These are phyloP conservation scores for Lordiphosa mommai DNA, from an alignment of 1,140 invertebrate genomes.

Conservation along the genomic window DNA sequence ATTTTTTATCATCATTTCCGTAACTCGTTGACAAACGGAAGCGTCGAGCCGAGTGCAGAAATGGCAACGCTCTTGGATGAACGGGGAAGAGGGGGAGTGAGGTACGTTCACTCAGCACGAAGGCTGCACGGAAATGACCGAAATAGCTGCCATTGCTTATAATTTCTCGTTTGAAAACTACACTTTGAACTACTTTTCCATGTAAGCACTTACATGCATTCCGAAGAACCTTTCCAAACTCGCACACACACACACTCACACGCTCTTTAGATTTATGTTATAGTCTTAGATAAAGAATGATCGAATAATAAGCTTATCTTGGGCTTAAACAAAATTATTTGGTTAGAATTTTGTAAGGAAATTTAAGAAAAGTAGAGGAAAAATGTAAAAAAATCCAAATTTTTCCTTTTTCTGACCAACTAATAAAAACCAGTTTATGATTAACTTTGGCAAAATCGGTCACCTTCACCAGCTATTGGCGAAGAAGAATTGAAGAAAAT, in stretches of 20 bases:
- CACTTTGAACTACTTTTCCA: constrained; percentile 55
- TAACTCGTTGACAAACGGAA: constrained; percentile 76
- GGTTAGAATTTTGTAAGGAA: too few relatives aligned
- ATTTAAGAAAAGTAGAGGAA: too few relatives aligned
- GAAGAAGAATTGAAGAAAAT: too few relatives aligned
- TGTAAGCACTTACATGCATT: constrained; percentile 44
- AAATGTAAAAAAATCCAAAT: too few relatives aligned
- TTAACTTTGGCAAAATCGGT: too few relatives aligned
- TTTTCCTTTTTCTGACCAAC: too few relatives aligned
- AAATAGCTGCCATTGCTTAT: constrained; percentile 70
- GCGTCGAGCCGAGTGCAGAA: constrained; percentile 63
- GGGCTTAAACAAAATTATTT: too few relatives aligned
- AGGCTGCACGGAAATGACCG: constrained; percentile 54
- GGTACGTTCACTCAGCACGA: background rate
- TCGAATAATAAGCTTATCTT: too few relatives aligned
- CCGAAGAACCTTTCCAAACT: constrained; percentile 11
- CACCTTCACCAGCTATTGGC: too few relatives aligned
- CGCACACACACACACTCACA: constrained; percentile 5
- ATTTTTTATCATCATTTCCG: constrained; percentile 77
- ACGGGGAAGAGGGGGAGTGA: background rate
- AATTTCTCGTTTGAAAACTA: constrained; percentile 62
- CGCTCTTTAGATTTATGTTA: background rate
- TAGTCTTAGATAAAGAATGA: background rate
- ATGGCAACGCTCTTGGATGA: constrained; percentile 29
- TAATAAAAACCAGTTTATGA: too few relatives aligned